These are phyloP conservation scores for Auanema sp. DNA, from an alignment of 2,888 invertebrate genomes.

Conservation along the genomic window DNA sequence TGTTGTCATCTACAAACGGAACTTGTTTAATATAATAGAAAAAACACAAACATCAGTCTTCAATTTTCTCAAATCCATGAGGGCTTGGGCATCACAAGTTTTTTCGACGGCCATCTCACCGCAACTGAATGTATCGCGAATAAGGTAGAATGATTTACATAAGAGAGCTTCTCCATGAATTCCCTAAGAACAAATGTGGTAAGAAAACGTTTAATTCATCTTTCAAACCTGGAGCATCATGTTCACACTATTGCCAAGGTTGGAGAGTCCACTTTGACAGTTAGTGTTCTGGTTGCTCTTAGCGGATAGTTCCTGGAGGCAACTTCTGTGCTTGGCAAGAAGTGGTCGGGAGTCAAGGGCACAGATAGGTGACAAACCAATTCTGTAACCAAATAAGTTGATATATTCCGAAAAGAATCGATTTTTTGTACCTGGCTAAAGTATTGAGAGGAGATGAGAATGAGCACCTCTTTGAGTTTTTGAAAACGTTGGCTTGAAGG, in stretches of 20 bases:
- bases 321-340: conserved; percentile 47
- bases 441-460: conserved; percentile 61
- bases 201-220: not conserved
- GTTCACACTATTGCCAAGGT: conserved; percentile 48
- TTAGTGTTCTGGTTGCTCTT: conserved; percentile 36
- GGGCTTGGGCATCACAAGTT: conserved; percentile 42
- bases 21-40: not conserved
- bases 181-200: conserved; percentile 29
- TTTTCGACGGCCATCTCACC: conserved; percentile 46
- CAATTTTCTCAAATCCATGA: conserved; percentile 42
- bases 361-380: conserved; percentile 60
- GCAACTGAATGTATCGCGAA: conserved; percentile 55
- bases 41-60: conserved; percentile 38
- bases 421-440: conserved; percentile 42
- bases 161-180: conserved; percentile 60
- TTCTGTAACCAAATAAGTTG: conserved; percentile 30
- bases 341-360: conserved; percentile 43
- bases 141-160: conserved; percentile 60
- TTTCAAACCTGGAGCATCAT: conserved; percentile 52
- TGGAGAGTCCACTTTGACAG: conserved; percentile 52
- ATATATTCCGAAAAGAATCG: conserved; percentile 8
- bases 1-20: conserved; percentile 44
- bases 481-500: conserved; percentile 51
- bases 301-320: conserved; percentile 42
- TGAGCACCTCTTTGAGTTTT: conserved; percentile 46